phyloP scores from a whole-genome alignment of 1,140 invertebrate species.

The Acyrthosiphon pisum region DNA sequence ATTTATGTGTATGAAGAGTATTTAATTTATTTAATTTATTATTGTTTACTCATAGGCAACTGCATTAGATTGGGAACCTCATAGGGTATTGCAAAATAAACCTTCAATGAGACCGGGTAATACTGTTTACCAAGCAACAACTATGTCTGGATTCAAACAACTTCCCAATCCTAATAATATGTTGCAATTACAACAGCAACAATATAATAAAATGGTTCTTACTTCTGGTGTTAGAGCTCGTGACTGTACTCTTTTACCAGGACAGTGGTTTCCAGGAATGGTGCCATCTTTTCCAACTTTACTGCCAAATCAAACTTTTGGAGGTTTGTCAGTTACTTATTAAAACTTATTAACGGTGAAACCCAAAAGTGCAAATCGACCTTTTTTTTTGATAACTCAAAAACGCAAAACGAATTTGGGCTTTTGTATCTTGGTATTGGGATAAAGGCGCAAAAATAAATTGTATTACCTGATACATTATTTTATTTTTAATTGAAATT shows the following conservation, averaged over 20 bases:
- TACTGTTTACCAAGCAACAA: slow-evolving; percentile 61
- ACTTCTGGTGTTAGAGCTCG: slow-evolving; percentile 28
- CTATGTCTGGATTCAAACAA: slow-evolving; percentile 63
- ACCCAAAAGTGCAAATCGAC: no score
- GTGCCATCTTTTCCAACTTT: slow-evolving; percentile 36
- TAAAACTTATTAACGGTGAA: no score
- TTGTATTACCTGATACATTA: no score
- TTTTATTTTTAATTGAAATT: no score
- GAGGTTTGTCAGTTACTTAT: not conserved
- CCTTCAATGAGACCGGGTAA: slow-evolving; percentile 61
- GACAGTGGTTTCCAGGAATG: slow-evolving; percentile 50
- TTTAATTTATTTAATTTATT: not conserved
- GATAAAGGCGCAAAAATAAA: no score
- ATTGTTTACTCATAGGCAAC: slow-evolving; percentile 70
- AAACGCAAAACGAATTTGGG: no score
- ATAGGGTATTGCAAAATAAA: slow-evolving; percentile 71
- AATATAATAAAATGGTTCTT: slow-evolving; percentile 54
- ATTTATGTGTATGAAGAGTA: not conserved
- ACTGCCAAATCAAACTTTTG: slow-evolving; percentile 44
- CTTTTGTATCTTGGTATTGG: no score
- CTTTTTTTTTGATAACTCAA: no score
- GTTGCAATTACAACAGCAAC: slow-evolving; percentile 52
- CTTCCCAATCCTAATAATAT: slow-evolving; percentile 60
- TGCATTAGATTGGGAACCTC: slow-evolving; percentile 87
- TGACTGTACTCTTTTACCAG: slow-evolving; percentile 28